Evolutionary conservation across 2,113 vertebrate species (phyloP).

Genomic region (Lontra canadensis): DNA sequence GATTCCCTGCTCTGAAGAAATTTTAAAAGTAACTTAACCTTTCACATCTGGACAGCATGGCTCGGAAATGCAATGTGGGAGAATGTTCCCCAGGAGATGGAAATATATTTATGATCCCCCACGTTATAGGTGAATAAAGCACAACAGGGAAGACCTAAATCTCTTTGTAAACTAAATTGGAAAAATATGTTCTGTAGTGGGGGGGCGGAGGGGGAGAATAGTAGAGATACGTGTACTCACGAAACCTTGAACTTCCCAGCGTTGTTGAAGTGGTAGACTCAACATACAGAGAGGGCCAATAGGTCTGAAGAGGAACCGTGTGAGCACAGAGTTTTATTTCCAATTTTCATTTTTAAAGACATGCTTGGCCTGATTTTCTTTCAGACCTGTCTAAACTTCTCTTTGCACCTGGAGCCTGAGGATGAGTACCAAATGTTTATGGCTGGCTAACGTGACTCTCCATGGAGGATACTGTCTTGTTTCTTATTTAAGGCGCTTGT

Average conservation of each 20-base stretch:
- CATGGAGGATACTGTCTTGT: not conserved
- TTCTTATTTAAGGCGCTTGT: conserved; percentile 66
- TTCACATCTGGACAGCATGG: conserved; percentile 10
- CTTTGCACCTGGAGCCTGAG: not conserved
- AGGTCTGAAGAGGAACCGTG: not conserved
- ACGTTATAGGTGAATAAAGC: not conserved
- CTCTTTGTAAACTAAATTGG: conserved; percentile 30
- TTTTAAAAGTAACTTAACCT: not conserved
- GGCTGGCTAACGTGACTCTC: not conserved
- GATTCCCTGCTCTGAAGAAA: not conserved
- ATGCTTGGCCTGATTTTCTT: not conserved
- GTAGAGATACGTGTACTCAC: not conserved
- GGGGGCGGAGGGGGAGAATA: too few species aligned
- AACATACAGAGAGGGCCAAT: not conserved
- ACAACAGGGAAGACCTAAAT: not conserved
- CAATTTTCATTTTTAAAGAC: conserved; percentile 16
- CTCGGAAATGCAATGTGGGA: not conserved
- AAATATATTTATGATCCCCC: not conserved
- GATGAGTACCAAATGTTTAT: conserved; percentile 34
- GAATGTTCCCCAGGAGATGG: not conserved
- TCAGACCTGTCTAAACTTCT: not conserved
- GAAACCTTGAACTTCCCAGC: not conserved
- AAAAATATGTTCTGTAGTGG: not conserved
- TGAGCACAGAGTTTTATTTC: not conserved
- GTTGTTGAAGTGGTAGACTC: not conserved